Conservation (phyloP, 2,888 invertebrate species). For the Dexiosoma caninum region DNA sequence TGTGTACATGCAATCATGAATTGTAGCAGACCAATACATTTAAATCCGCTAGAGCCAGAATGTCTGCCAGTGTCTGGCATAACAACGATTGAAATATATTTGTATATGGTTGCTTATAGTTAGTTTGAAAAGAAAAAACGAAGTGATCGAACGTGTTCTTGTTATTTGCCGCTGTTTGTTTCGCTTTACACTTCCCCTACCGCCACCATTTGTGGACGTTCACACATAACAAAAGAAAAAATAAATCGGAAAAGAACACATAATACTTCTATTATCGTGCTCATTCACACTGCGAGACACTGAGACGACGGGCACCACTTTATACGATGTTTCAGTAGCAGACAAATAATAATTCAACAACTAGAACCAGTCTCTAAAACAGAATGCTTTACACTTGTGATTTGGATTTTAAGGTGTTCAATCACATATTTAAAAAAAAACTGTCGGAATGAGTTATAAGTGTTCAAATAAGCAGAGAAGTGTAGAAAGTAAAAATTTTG, state of each 20-base stretch:
- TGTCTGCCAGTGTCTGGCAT: conserved; percentile 72
- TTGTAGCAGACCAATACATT: conserved; percentile 55
- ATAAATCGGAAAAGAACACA: conserved; percentile 54
- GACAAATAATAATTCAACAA: conserved; percentile 56
- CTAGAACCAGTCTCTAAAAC: conserved; percentile 73
- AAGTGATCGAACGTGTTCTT: conserved; percentile 66
- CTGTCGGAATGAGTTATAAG: conserved; percentile 46
- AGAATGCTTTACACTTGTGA: conserved; percentile 77
- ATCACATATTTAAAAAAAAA: conserved; percentile 55
- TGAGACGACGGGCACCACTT: conserved; percentile 51
- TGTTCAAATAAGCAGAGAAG: conserved; percentile 6
- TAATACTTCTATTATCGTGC: conserved; percentile 39
- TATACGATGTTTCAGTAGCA: conserved; percentile 50
- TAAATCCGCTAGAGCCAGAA: conserved; percentile 73
- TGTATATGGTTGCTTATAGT: conserved; percentile 55
- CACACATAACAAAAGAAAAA: conserved; percentile 34
- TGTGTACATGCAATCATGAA: conserved; percentile 55
- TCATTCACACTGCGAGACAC: conserved; percentile 53
- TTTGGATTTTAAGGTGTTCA: conserved; percentile 76
- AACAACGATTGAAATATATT: conserved; percentile 65
- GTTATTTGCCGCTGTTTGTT: conserved; percentile 61
- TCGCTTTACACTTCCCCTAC: conserved; percentile 55
- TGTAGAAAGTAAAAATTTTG: conserved; percentile 16
- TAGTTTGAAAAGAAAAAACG: conserved; percentile 67
- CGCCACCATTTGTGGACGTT: conserved; percentile 38